Evolutionary conservation across 2,888 invertebrate genomes (phyloP).

Genomic region (Philhelius pedissequus): DNA sequence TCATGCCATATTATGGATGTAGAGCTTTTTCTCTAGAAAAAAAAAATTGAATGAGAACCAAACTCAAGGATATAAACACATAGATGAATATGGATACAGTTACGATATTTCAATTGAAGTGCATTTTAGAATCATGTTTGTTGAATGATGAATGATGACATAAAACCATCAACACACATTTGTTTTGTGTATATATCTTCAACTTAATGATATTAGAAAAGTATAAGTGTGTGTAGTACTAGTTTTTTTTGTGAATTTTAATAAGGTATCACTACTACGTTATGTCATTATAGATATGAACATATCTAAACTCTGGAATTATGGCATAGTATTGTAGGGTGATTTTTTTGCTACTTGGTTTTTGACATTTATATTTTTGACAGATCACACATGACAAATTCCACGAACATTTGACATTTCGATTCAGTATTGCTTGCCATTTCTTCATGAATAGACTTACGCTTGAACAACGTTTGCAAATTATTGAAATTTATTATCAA

Average conservation of each 20-base stretch:
- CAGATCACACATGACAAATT: no score
- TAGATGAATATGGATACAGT: not conserved
- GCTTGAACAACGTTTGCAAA: no score
- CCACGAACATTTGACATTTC: no score
- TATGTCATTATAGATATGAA: no score
- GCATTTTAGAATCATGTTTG: slow-evolving; percentile 46
- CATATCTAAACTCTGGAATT: no score
- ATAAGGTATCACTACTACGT: not conserved
- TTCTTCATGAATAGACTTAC: no score
- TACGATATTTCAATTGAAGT: slow-evolving; percentile 25
- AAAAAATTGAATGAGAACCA: not conserved
- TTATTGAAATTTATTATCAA: no score
- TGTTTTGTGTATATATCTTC: not conserved
- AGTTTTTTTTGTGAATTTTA: not conserved
- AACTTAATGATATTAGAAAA: not conserved
- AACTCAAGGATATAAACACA: slow-evolving; percentile 4
- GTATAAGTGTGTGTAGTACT: not conserved
- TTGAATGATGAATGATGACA: slow-evolving; percentile 15
- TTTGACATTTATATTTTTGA: no score
- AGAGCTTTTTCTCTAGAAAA: not conserved
- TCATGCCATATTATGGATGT: not conserved
- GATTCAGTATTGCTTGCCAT: no score
- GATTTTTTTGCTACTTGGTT: no score
- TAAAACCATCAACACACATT: not conserved
- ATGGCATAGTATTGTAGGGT: no score